Evolutionary conservation across 2,888 invertebrate species (phyloP).

Genomic region (Meghimatium bilineatum): DNA sequence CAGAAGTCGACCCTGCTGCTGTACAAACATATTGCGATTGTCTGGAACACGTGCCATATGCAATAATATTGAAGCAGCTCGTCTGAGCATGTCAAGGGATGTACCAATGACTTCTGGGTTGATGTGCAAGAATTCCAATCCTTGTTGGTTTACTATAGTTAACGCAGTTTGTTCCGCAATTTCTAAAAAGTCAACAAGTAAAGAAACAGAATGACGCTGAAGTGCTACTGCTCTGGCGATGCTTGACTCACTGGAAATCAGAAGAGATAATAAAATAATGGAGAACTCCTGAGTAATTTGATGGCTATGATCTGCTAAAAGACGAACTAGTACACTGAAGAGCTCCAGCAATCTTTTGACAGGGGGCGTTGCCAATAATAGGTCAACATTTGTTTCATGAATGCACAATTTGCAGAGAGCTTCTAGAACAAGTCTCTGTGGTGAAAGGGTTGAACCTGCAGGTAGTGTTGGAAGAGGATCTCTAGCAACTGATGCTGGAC

Average conservation of each 20-base stretch:
- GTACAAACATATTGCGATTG: constrained; percentile 92
- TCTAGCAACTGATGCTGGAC: constrained; percentile 95
- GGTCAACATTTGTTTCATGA: constrained; percentile 96
- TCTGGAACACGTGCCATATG: constrained; percentile 94
- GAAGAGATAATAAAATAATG: constrained; percentile 94
- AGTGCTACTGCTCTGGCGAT: constrained; percentile 87
- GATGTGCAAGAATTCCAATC: constrained; percentile 94
- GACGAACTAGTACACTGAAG: constrained; percentile 81
- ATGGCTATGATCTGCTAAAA: constrained; percentile 78
- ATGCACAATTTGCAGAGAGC: constrained; percentile 98
- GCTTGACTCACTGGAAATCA: constrained; percentile 81
- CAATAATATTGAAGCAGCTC: constrained; percentile 94
- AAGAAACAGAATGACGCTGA: constrained; percentile 93
- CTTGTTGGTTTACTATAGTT: constrained; percentile 95
- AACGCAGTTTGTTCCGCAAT: constrained; percentile 92
- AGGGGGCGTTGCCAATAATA: constrained; percentile 97
- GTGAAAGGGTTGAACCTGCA: constrained; percentile 83
- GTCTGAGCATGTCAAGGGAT: constrained; percentile 97
- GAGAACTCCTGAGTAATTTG: constrained; percentile 97
- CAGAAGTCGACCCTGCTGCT: constrained; percentile 94
- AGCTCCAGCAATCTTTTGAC: constrained; percentile 93
- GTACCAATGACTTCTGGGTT: constrained; percentile 99
- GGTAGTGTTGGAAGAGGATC: constrained; percentile 92
- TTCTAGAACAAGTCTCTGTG: constrained; percentile 95
- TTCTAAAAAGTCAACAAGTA: constrained; percentile 97